Conservation (phyloP, 2,113 vertebrate species). For the Callocephalon fimbriatum region DNA sequence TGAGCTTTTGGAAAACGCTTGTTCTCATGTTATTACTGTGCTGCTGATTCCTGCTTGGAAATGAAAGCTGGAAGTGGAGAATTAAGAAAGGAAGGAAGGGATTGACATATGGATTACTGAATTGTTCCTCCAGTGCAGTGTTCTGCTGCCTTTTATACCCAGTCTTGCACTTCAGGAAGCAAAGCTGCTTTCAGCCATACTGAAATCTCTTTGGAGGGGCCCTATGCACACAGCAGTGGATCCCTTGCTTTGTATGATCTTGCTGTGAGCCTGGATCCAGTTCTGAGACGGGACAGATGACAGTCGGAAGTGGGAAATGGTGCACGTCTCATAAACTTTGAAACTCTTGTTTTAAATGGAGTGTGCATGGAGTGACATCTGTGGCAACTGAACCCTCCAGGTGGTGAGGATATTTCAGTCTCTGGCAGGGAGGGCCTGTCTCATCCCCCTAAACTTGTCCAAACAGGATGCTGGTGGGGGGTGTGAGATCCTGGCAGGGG, state of each 20-base stretch:
- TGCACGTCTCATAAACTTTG: neutral
- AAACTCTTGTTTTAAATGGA: neutral
- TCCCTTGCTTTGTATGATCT: neutral
- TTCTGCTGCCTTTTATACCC: neutral
- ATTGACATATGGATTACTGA: neutral
- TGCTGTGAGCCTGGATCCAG: neutral
- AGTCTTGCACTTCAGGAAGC: neutral
- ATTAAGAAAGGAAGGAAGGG: neutral
- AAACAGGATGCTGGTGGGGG: neutral
- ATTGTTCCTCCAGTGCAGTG: neutral
- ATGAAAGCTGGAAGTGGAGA: neutral
- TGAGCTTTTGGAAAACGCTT: neutral
- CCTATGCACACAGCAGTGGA: fast-evolving
- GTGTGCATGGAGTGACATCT: neutral
- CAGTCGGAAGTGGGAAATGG: neutral
- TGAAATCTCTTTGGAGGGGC: neutral
- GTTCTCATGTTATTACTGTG: neutral
- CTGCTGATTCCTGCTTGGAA: neutral
- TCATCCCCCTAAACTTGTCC: neutral
- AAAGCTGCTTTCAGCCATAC: neutral
- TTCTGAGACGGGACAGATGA: neutral
- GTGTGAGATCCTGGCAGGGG: neutral
- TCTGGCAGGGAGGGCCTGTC: neutral
- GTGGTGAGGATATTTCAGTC: slow-evolving; percentile 8
- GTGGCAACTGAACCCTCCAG: neutral